Evolutionary conservation across 2,888 invertebrate species (phyloP).

Genomic region (Coenonympha glycerion): DNA sequence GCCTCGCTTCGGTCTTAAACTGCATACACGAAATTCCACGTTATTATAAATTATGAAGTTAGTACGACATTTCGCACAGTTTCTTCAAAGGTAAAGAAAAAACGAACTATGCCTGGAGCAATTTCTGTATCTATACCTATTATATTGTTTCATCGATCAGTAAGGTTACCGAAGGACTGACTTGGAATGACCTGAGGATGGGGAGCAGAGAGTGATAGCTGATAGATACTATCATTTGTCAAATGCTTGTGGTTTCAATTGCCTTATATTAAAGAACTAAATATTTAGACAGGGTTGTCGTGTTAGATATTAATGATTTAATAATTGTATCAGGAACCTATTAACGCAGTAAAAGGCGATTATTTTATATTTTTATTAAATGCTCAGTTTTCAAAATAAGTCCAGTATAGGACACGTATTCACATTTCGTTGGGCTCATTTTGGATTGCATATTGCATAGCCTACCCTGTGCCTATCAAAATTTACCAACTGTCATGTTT

Average conservation of each 20-base stretch:
- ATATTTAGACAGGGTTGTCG: no score
- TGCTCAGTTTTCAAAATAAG: slow-evolving; percentile 31
- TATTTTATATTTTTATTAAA: no score
- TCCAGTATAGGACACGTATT: slow-evolving; percentile 32
- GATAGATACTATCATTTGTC: no score
- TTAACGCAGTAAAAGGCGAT: no score
- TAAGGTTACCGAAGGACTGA: no score
- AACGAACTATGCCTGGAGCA: not conserved
- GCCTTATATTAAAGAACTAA: no score
- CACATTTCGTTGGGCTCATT: slow-evolving; percentile 59
- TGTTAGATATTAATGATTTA: no score
- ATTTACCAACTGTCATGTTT: slow-evolving; percentile 41
- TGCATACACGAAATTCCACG: not conserved
- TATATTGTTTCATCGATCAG: no score
- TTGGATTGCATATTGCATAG: slow-evolving; percentile 50
- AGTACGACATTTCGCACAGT: not conserved
- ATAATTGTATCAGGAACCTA: no score
- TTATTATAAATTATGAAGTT: not conserved
- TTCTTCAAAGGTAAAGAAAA: not conserved
- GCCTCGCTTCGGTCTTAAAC: not conserved
- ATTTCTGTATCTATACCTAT: not conserved
- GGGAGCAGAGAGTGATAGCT: no score
- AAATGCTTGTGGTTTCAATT: no score
- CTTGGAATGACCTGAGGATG: no score
- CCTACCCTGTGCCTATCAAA: slow-evolving; percentile 61